phyloP scores from a whole-genome alignment of 1,140 invertebrate species.

The Luehdorfia chinensis region DNA sequence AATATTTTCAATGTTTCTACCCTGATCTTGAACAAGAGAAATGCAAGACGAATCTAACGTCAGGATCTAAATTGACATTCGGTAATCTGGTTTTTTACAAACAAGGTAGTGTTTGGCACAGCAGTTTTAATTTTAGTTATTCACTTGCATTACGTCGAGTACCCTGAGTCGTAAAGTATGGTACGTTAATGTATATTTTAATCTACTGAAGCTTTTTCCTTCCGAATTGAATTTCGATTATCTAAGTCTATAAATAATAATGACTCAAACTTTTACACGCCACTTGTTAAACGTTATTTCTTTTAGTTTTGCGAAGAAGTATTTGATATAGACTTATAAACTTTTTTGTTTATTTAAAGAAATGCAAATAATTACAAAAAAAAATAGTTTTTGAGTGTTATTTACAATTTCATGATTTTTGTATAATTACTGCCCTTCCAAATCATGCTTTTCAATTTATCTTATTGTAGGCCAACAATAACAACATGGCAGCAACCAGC shows the following conservation, averaged over 20 bases:
- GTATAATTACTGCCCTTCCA: no score
- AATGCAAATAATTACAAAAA: no score
- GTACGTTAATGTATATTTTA: slow-evolving; percentile 5
- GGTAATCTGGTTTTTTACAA: slow-evolving; percentile 5
- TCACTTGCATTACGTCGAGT: slow-evolving; percentile 1
- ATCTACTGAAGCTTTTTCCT: neutral
- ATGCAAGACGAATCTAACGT: no score
- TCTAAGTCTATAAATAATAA: slow-evolving; percentile 33
- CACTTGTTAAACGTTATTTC: neutral
- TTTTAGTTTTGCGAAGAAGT: neutral
- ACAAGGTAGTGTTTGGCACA: slow-evolving; percentile 2
- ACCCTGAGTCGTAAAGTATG: slow-evolving; percentile 1
- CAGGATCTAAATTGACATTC: slow-evolving; percentile 13
- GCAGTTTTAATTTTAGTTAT: slow-evolving; percentile 7
- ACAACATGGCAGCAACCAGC: slow-evolving; percentile 58
- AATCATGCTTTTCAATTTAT: no score
- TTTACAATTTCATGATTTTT: no score
- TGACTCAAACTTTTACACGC: slow-evolving; percentile 4
- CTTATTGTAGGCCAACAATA: slow-evolving; percentile 47
- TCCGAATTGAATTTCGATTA: no score
- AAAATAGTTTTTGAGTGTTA: no score
- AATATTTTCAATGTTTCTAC: no score
- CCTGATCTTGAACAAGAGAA: no score
- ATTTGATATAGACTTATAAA: no score
- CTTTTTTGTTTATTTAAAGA: no score